phyloP scores from a whole-genome alignment of 2,888 invertebrate species.

The Pristionchus arcanus region DNA sequence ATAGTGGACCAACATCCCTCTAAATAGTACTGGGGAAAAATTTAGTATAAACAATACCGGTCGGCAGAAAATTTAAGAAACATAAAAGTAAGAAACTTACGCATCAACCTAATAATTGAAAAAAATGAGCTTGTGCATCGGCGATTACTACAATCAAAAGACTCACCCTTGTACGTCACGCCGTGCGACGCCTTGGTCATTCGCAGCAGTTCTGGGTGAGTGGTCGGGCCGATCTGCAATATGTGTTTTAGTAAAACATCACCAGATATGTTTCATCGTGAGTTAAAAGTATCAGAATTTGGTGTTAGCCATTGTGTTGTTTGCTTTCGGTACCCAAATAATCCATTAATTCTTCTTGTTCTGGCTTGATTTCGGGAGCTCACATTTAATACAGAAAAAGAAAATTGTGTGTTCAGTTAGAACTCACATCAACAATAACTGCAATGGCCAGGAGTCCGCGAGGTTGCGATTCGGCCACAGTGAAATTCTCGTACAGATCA shows the following conservation, averaged over 20 bases:
- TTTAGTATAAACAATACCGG: too few relatives aligned
- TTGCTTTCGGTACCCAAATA: not conserved
- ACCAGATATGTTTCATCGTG: not conserved
- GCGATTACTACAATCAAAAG: not conserved
- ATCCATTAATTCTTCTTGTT: too few relatives aligned
- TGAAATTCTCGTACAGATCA: constrained; percentile 95
- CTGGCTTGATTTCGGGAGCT: too few relatives aligned
- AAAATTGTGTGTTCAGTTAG: not conserved
- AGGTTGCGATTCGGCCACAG: constrained; percentile 93
- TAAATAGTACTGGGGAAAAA: too few relatives aligned
- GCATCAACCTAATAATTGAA: too few relatives aligned
- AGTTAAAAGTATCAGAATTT: not conserved
- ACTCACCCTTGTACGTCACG: constrained; percentile 61
- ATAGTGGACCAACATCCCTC: too few relatives aligned
- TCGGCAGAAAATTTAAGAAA: too few relatives aligned
- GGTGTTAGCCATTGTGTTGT: not conserved
- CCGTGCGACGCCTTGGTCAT: constrained; percentile 67
- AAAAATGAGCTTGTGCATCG: too few relatives aligned
- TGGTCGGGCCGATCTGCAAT: constrained; percentile 92
- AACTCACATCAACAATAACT: constrained; percentile 90
- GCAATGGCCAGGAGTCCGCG: constrained; percentile 96
- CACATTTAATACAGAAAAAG: too few relatives aligned
- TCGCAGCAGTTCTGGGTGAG: constrained; percentile 83
- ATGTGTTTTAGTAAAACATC: not conserved
- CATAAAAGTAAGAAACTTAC: too few relatives aligned